Conservation (phyloP, 1,140 invertebrate species). For the Drosophila parabipectinata region DNA sequence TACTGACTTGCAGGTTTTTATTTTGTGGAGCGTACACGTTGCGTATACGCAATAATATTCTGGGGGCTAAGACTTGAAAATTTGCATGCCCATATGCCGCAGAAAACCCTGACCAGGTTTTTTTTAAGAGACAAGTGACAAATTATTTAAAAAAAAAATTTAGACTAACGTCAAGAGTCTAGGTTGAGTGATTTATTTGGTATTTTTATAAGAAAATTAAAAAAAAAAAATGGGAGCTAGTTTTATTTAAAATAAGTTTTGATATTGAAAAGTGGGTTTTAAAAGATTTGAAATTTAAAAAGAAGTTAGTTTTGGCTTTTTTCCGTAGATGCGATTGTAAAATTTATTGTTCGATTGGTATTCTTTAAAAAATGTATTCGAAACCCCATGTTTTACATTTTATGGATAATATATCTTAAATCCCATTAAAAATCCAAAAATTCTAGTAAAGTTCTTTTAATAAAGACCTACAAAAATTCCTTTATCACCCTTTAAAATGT, state of each 20-base stretch:
- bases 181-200: slow-evolving; percentile 2
- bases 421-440: no score
- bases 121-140: slow-evolving; percentile 1
- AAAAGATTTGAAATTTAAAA: background rate
- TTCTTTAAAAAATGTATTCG: no score
- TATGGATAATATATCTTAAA: no score
- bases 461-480: no score
- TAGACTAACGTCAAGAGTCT: background rate
- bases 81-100: slow-evolving; percentile 31
- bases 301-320: no score
- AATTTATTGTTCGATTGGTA: no score
- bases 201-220: background rate
- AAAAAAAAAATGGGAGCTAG: no score
- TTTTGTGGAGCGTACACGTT: slow-evolving; percentile 23
- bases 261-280: background rate
- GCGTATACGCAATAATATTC: slow-evolving; percentile 53
- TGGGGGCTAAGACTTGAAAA: slow-evolving; percentile 3
- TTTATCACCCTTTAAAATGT: background rate
- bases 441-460: no score
- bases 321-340: no score
- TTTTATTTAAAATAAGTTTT: no score
- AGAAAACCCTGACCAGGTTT: slow-evolving; percentile 45
- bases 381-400: no score
- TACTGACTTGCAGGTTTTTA: slow-evolving; percentile 50
- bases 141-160: slow-evolving; percentile 12